Evolutionary conservation across 2,113 vertebrate species (phyloP), one percentile per base, ranked within the genome.

Genomic region (Scortum barcoo): DNA sequence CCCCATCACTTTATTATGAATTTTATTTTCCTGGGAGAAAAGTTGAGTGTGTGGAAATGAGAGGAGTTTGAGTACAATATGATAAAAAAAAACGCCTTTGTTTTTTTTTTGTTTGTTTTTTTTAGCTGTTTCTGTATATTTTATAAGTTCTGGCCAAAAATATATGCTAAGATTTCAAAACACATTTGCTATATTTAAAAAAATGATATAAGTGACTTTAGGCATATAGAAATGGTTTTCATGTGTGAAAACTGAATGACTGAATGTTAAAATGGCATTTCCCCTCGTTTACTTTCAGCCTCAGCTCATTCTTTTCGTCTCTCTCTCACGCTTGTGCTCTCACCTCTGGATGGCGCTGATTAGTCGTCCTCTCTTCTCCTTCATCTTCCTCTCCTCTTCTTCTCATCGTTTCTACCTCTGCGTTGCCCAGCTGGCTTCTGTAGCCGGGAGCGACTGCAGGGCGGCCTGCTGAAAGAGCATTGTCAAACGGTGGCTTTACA

Each of bases 401-500:
- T 72, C 82, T 79, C 80, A 73, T 80, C 63, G 42, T 85, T 73
- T 86, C 85, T 68, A 26, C 89, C 86, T 86, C 88, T 48, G 88
- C 72, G 19, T 86, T 84, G 90, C 91, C 94, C 95, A 95, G 93
- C 94, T 95, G 95, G 93, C 91, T 92, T 88, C 67, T 86, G 93
- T 91, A 93, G 94, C 95, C 92, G 71, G 88, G 91, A 94, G 95
- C 93, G 19, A 88, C 81, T 80, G 91, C 93, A 86, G 91, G 79
- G 87, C 92, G 84, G 94, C 93, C 93, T 94, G 94, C 94, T 95
- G 94, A 93, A 94, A 92, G 93, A 93, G 91, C 91, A 91, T 94
- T 94, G 94, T 95, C 92, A 93, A 92, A 90, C 87, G 87, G 91
- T 94, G 94, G 93, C 94, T 95, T 94, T 93, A 92, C 92, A 90